Percentiles rank a stretch among this genome's conserved stretches.
These are phyloP conservation scores for Numida meleagris DNA, from an alignment of 2,113 vertebrate genomes.

Conservation along the genomic window DNA sequence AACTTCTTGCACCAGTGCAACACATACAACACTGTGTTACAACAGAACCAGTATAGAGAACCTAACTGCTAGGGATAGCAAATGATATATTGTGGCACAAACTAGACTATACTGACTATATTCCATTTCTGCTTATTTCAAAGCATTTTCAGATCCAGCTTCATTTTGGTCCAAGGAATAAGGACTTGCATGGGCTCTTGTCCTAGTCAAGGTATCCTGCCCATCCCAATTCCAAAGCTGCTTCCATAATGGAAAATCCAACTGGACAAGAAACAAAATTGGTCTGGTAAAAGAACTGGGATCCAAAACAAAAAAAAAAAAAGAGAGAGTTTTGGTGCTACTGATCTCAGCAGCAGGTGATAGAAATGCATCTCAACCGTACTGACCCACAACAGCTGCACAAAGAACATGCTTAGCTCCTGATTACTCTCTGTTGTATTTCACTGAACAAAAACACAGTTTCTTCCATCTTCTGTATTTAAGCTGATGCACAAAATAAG, in stretches of 20 bases:
- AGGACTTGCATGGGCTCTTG: not conserved
- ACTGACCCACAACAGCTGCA: not conserved
- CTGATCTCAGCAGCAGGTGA: not conserved
- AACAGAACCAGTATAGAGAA: not conserved
- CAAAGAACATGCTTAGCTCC: not conserved
- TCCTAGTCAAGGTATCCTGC: not conserved
- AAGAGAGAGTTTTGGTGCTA: not conserved
- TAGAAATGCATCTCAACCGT: not conserved
- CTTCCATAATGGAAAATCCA: not conserved
- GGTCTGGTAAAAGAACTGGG: not conserved
- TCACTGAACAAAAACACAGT: not conserved
- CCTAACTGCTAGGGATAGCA: not conserved
- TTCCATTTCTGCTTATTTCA: not conserved
- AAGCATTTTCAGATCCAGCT: not conserved
- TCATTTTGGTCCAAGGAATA: not conserved
- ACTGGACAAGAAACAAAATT: not conserved
- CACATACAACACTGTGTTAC: too few species aligned
- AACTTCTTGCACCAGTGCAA: not conserved
- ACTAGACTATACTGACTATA: not conserved
- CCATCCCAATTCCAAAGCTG: not conserved
- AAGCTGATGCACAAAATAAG: not conserved
- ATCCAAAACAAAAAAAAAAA: not conserved
- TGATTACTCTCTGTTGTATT: not conserved
- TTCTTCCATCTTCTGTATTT: not conserved
- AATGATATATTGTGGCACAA: accelerated